Base-by-base conservation (phyloP, 2,888 invertebrate species). In the Orthonevra nobilis region DNA sequence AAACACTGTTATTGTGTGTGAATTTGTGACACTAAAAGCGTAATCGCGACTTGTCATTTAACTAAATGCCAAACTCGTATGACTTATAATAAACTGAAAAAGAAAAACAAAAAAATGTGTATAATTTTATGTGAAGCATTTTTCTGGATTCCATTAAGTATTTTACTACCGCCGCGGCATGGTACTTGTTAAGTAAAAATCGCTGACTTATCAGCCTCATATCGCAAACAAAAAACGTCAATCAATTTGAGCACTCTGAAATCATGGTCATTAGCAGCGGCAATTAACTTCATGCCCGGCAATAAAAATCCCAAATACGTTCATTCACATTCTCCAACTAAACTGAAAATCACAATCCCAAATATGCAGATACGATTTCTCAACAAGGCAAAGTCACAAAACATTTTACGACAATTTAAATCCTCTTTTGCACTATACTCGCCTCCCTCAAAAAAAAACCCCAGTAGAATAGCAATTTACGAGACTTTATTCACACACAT, bases 371-470 rank as follows among this genome's bases (percentile, higher is more conserved):
- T 48, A 58, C 42, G 50, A 69, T 60, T 60, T 50, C 48, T n/a
- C n/a, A n/a, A n/a, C n/a, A n/a, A n/a, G n/a, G 12, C 32, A 12
- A 58, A 30, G 48, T 38, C 48, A 23, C 26, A 50, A n/a, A 40
- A 42, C 40, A 42, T 63, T 63, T 63, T 63, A 50, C 63, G 50
- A 50, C 63, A 63, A 63, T 64, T 64, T 64, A 64, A 52, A 54
- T 42, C 52, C 52, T 34, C 44, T 54, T 44, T 56, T 46, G 46
- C 56, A 19, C 44, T 60, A 32, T 23, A 14, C 48, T 23, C 5
- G 9, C 9, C 14, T 14, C n/a, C 20, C 17, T 26, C 38, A 9
- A 46, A 46, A 14, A 10, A 42, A n/a, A n/a, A 23, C 3, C 23
- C 23, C 23, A 5, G 5, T 5, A 4, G 3, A 3, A 5, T 23